phyloP scores from a whole-genome alignment of 2,888 invertebrate genomes.

The Hylaea fasciaria region DNA sequence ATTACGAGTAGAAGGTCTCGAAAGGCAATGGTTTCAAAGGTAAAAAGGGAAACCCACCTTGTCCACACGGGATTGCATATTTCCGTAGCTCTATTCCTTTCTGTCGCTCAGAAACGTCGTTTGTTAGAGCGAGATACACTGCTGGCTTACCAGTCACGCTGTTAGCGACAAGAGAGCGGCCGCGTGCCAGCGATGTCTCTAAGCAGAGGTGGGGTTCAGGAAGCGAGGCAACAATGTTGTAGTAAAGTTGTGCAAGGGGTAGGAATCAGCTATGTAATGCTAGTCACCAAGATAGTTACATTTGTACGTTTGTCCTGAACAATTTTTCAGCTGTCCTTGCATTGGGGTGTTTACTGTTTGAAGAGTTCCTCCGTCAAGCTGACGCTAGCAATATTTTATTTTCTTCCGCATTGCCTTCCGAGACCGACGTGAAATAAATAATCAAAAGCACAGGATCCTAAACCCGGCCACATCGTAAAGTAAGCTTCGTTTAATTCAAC shows the following conservation, averaged over 20 bases:
- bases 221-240: no score
- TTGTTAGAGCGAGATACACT: no score
- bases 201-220: neutral
- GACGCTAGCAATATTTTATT: neutral
- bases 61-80: no score
- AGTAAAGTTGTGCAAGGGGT: neutral
- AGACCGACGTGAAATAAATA: neutral
- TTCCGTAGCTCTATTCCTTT: no score
- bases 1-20: neutral
- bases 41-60: no score
- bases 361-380: no score
- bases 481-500: conserved; percentile 64
- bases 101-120: no score
- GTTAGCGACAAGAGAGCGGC: no score
- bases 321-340: conserved; percentile 2
- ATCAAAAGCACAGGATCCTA: neutral
- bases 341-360: neutral
- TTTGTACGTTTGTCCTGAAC: conserved; percentile 9
- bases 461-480: conserved; percentile 46
- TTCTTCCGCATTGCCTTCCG: neutral
- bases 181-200: no score
- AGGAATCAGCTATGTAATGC: conserved; percentile 2
- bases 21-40: neutral
- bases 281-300: conserved; percentile 13
- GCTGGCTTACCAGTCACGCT: no score